A percentile compares a stretch with the other conserved stretches of the same genome.
Conservation (phyloP, 2,888 invertebrate genomes). For the Spodoptera exigua region DNA sequence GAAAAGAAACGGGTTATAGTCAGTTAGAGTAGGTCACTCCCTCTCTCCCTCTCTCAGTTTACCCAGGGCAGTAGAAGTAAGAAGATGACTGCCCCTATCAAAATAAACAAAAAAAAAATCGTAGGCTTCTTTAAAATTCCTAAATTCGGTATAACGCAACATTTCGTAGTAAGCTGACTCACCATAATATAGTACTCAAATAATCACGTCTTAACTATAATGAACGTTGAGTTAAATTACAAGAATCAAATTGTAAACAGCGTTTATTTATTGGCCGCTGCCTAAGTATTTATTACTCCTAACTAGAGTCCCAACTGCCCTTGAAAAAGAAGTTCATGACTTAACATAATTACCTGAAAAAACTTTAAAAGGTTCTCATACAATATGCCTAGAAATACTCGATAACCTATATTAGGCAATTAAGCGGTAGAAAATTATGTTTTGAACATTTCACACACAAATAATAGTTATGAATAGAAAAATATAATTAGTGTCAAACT, state of each 20-base stretch:
- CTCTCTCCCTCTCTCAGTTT: no score
- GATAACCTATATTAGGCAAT: not conserved
- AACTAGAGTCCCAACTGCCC: conserved; percentile 1
- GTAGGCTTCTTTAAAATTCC: no score
- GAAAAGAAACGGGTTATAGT: no score
- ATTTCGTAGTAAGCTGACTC: no score
- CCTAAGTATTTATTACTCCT: conserved; percentile 37
- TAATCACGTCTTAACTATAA: conserved; percentile 39
- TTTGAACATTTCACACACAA: not conserved
- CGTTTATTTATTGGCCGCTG: conserved; percentile 39
- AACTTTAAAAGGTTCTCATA: no score
- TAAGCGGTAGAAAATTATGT: not conserved
- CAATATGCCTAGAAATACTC: conserved; percentile 3
- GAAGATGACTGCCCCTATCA: no score
- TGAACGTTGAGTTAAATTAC: conserved; percentile 51
- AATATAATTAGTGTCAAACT: no score
- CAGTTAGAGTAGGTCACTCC: no score
- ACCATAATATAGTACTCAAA: not conserved
- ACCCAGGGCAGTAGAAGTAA: no score
- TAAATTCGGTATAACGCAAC: no score
- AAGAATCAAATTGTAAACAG: conserved; percentile 43
- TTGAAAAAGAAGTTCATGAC: conserved; percentile 9
- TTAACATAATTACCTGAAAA: not conserved
- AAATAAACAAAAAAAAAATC: no score
- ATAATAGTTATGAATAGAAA: no score